phyloP scores from a whole-genome alignment of 35 echinoderm and acorn worm genomes.

The Ophioderma brevispina region DNA sequence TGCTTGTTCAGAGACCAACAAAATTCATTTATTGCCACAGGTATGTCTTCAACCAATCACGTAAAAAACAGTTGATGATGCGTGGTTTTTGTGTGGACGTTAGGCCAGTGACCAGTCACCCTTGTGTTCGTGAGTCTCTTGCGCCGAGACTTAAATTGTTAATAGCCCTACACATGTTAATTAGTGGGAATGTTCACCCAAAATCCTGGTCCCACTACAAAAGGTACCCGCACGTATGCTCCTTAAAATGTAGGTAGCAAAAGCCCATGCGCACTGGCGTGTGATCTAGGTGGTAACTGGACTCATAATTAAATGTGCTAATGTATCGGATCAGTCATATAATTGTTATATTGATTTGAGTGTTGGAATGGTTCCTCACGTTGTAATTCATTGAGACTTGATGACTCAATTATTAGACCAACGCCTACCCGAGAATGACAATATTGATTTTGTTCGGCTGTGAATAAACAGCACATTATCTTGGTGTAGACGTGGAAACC shows the following conservation, averaged over 20 bases:
- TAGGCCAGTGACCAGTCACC: background rate
- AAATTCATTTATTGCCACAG: background rate
- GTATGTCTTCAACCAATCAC: conserved; percentile 12
- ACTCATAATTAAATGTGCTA: background rate
- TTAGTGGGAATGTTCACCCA: conserved; percentile 52
- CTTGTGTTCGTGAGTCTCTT: background rate
- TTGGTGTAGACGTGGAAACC: no score
- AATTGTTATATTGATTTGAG: background rate
- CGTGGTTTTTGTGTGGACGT: conserved; percentile 4
- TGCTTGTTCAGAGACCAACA: background rate
- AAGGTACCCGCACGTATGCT: conserved; percentile 13
- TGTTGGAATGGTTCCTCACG: background rate
- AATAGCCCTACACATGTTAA: conserved; percentile 25
- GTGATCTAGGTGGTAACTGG: background rate
- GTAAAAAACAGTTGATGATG: background rate
- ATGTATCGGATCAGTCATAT: background rate
- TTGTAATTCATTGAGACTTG: background rate
- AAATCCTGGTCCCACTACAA: conserved; percentile 33
- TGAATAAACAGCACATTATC: background rate
- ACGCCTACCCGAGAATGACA: background rate
- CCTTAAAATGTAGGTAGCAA: conserved; percentile 39
- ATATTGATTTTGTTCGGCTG: background rate
- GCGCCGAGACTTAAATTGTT: conserved; percentile 37
- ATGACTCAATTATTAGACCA: background rate
- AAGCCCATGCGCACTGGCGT: conserved; percentile 7